Percentiles rank a stretch among this genome's conserved stretches.
Conservation (phyloP, 2,113 vertebrate genomes). For the Pomatostomus ruficeps region DNA sequence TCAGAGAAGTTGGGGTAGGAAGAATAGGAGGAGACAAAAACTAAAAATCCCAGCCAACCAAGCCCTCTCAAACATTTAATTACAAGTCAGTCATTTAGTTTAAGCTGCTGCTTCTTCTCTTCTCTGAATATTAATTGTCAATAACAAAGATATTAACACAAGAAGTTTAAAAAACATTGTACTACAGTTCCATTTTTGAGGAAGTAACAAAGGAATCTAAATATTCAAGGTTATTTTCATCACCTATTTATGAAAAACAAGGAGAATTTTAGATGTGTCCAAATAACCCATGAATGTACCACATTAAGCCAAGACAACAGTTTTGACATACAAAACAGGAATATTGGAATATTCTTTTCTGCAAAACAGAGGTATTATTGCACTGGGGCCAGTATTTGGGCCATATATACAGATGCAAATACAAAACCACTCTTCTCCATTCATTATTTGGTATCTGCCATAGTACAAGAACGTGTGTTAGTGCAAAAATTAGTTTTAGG, state of each 20-base stretch:
- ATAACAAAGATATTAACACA: background rate
- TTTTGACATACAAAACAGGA: background rate
- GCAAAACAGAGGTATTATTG: background rate
- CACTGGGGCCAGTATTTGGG: background rate
- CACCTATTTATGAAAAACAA: background rate
- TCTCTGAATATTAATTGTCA: background rate
- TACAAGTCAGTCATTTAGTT: background rate
- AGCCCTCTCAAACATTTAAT: background rate
- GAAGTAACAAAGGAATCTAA: background rate
- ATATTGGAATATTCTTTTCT: background rate
- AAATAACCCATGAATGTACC: background rate
- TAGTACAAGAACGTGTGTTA: background rate
- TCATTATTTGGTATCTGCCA: background rate
- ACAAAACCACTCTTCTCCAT: background rate
- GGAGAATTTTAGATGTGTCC: background rate
- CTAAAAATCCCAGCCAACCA: background rate
- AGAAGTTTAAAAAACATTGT: background rate
- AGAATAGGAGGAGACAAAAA: background rate
- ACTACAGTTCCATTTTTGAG: background rate
- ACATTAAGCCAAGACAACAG: background rate
- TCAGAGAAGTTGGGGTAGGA: background rate
- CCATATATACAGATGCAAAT: background rate
- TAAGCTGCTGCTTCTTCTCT: background rate
- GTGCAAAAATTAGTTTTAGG: background rate
- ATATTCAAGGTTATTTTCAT: background rate